phyloP scores from a whole-genome alignment of 2,113 vertebrate species.

The Cephalopholis sonnerati region DNA sequence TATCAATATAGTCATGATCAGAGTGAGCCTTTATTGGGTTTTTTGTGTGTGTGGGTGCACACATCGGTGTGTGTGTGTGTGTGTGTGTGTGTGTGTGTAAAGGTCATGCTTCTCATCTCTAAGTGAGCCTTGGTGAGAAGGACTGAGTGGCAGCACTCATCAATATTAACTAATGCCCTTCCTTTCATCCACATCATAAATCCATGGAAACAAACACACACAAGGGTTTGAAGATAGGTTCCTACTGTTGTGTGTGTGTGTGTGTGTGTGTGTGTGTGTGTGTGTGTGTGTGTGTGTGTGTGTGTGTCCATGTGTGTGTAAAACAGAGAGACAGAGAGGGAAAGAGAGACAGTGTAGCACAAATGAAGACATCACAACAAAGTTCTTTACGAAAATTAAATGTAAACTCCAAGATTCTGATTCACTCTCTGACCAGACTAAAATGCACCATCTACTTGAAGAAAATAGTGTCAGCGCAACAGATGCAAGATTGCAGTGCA shows the following conservation, averaged over 20 bases:
- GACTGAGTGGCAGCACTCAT: constrained; percentile 80
- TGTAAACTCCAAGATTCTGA: no score
- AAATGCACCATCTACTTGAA: no score
- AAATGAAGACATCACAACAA: no score
- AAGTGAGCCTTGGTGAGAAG: constrained; percentile 73
- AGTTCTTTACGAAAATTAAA: no score
- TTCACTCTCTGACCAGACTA: no score
- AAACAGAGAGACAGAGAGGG: background rate
- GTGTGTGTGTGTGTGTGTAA: constrained; percentile 56
- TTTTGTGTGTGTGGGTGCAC: constrained; percentile 22
- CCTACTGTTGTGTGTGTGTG: background rate
- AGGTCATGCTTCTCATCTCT: constrained; percentile 81
- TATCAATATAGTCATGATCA: constrained; percentile 9
- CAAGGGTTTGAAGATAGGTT: background rate
- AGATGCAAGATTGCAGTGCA: no score
- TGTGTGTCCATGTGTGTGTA: background rate
- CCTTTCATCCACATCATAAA: constrained; percentile 81
- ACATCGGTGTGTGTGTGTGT: constrained; percentile 27
- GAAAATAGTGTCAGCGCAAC: no score
- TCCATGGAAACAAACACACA: constrained; percentile 69
- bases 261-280: background rate
- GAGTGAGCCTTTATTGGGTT: background rate
- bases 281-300: constrained; percentile 14
- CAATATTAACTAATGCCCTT: constrained; percentile 84
- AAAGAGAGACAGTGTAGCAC: background rate